phyloP scores from a whole-genome alignment of 2,113 vertebrate species.

The Aplodontia rufa region DNA sequence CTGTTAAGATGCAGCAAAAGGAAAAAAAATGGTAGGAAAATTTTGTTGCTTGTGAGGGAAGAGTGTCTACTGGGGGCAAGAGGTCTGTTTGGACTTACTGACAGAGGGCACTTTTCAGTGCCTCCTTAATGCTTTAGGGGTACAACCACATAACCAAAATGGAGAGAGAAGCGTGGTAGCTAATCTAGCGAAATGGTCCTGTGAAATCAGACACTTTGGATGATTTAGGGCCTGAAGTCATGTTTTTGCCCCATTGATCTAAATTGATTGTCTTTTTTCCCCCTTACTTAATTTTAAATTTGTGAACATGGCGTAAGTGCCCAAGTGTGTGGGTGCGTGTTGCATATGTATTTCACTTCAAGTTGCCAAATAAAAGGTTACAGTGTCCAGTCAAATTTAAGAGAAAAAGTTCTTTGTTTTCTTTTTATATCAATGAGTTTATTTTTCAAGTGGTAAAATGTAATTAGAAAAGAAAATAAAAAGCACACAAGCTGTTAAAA shows the following conservation, averaged over 20 bases:
- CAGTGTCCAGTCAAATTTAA: constrained; percentile 74
- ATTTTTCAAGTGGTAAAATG: constrained; percentile 82
- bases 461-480: constrained; percentile 83
- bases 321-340: not conserved
- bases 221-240: not conserved
- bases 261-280: constrained; percentile 42
- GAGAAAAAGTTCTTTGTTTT: constrained; percentile 81
- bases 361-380: constrained; percentile 63
- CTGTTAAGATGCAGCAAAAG: constrained; percentile 77
- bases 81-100: constrained; percentile 51
- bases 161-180: not conserved
- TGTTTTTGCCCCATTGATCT: not conserved
- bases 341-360: constrained; percentile 52
- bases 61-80: constrained; percentile 47
- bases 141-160: not conserved
- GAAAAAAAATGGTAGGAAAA: constrained; percentile 85
- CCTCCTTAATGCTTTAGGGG: not conserved
- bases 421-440: constrained; percentile 82
- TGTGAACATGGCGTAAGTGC: not conserved
- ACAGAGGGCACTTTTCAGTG: constrained; percentile 30
- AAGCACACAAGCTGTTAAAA: constrained; percentile 84
- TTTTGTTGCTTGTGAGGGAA: constrained; percentile 27
- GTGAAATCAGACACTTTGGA: not conserved
- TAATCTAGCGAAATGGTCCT: not conserved
- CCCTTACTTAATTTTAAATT: constrained; percentile 47